Percentiles rank a stretch among this genome's conserved stretches.
Evolutionary conservation across 2,888 invertebrate species (phyloP).

Genomic region (Ceraclea dissimilis): DNA sequence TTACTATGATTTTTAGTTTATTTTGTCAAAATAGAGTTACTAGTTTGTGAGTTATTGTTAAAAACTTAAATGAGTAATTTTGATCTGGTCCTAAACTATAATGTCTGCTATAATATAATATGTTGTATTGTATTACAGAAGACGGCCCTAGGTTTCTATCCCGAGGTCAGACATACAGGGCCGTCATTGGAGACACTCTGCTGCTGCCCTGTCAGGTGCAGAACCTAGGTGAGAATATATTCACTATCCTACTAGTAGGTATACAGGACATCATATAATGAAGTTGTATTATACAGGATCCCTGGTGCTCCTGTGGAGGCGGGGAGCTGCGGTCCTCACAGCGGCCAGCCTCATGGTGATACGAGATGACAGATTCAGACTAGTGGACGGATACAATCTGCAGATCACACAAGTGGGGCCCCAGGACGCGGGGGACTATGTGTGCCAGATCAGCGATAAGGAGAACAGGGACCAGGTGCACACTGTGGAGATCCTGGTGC

Average conservation of each 20-base stretch:
- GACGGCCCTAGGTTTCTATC: slow-evolving; percentile 65
- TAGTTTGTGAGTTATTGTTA: no score
- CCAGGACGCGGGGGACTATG: slow-evolving; percentile 65
- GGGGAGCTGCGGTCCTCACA: slow-evolving; percentile 61
- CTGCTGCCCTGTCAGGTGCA: slow-evolving; percentile 73
- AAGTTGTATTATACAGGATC: no score
- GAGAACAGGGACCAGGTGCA: slow-evolving; percentile 62
- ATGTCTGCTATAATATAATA: no score
- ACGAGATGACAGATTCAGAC: slow-evolving; percentile 56
- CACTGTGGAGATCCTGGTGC: slow-evolving; percentile 64
- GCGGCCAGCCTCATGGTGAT: slow-evolving; percentile 66
- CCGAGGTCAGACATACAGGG: slow-evolving; percentile 67
- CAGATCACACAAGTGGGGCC: slow-evolving; percentile 64
- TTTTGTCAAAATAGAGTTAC: no score
- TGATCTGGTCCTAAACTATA: no score
- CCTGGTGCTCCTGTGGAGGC: slow-evolving; percentile 59
- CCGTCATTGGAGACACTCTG: slow-evolving; percentile 70
- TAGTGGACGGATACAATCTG: slow-evolving; percentile 62
- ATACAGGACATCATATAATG: no score
- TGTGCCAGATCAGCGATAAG: slow-evolving; percentile 65
- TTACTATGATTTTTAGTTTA: no score
- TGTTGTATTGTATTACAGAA: slow-evolving; percentile 31
- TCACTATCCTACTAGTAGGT: no score
- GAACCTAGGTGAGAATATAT: slow-evolving; percentile 53
- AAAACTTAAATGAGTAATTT: no score